These are phyloP conservation scores for Psittacus erithacus DNA, from an alignment of 2,113 vertebrate species.

Conservation along the genomic window DNA sequence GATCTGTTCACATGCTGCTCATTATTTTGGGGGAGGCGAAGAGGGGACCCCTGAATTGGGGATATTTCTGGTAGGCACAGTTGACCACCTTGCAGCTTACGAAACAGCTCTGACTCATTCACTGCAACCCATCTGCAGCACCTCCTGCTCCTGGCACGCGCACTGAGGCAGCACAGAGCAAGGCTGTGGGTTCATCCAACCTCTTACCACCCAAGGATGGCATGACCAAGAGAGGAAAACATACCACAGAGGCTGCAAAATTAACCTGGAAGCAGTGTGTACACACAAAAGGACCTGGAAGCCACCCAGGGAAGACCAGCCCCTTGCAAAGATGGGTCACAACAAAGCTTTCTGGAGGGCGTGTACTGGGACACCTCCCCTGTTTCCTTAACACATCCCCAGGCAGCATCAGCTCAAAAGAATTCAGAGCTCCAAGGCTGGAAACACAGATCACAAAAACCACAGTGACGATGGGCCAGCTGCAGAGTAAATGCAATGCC, in stretches of 20 bases:
- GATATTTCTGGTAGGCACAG: not conserved
- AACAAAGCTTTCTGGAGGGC: not conserved
- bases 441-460: not conserved
- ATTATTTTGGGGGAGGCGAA: not conserved
- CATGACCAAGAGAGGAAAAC: accelerated
- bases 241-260: not conserved
- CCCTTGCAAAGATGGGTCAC: accelerated
- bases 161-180: accelerated
- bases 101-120: not conserved
- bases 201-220: not conserved
- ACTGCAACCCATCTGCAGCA: accelerated
- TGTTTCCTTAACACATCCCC: not conserved
- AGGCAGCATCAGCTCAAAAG: not conserved
- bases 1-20: not conserved
- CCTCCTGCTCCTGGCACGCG: not conserved
- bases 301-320: not conserved
- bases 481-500: not conserved
- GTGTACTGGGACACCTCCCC: not conserved
- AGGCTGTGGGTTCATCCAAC: not conserved
- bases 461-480: not conserved
- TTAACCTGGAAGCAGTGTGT: not conserved
- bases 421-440: not conserved
- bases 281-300: accelerated
- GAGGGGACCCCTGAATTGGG: not conserved
- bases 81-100: not conserved